phyloP scores from a whole-genome alignment of 2,113 vertebrate genomes.

The Camelus bactrianus region DNA sequence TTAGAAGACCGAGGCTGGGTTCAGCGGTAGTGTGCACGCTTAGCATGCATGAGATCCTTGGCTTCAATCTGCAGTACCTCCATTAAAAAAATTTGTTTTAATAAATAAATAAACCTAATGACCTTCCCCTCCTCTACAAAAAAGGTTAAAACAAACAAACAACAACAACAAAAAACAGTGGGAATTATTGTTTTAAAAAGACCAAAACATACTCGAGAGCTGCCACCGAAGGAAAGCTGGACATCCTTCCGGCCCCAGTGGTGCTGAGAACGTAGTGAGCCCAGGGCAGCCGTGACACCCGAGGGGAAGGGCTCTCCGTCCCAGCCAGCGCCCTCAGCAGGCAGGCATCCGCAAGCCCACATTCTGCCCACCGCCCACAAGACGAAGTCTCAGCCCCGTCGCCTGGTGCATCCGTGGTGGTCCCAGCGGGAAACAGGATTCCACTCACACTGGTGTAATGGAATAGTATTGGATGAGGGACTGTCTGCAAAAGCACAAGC shows the following conservation, averaged over 20 bases:
- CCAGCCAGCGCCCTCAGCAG: background rate
- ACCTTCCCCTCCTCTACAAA: no score
- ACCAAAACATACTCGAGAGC: background rate
- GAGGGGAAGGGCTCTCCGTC: no score
- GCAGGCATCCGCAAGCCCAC: background rate
- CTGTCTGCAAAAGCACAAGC: background rate
- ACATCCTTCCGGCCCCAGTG: background rate
- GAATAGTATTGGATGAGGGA: background rate
- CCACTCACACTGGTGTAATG: background rate
- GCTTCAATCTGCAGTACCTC: no score
- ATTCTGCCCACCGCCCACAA: background rate
- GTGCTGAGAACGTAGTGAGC: background rate
- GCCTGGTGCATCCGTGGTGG: background rate
- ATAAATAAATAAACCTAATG: no score
- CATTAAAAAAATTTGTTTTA: no score
- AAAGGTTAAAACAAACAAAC: no score
- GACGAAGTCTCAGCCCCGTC: accelerated
- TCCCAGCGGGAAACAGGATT: background rate
- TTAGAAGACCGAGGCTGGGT: background rate
- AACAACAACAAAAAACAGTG: no score
- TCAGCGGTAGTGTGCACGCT: no score
- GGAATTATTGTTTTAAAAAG: background rate
- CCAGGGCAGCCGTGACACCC: accelerated
- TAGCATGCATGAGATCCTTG: no score
- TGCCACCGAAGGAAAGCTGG: background rate